A percentile compares a stretch with the other conserved stretches of the same genome.
These are phyloP conservation scores for Acanthopleura granulata DNA, from an alignment of 2,888 invertebrate species.

Conservation along the genomic window DNA sequence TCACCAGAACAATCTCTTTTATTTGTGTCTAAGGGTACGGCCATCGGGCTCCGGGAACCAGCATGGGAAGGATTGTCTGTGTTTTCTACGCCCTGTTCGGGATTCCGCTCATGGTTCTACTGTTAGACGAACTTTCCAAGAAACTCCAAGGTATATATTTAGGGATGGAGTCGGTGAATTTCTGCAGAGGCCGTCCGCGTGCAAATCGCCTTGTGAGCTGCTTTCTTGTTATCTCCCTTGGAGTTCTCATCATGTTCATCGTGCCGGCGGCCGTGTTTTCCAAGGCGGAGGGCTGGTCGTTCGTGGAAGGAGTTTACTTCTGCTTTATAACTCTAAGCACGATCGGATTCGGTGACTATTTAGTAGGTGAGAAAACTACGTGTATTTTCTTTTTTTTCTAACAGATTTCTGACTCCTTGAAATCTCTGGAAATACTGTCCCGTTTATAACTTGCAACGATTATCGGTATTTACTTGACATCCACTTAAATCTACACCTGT, in stretches of 20 bases:
- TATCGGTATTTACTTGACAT: no score
- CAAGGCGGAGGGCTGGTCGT: slow-evolving; percentile 54
- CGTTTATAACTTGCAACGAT: no score
- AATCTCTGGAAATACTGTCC: no score
- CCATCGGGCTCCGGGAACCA: slow-evolving; percentile 53
- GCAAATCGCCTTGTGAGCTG: slow-evolving; percentile 54
- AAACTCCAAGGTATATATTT: slow-evolving; percentile 43
- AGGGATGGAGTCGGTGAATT: slow-evolving; percentile 45
- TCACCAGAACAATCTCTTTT: no score
- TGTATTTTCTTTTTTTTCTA: no score
- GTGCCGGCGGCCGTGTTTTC: slow-evolving; percentile 49
- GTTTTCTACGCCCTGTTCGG: slow-evolving; percentile 58
- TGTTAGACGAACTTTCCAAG: slow-evolving; percentile 54
- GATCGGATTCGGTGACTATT: slow-evolving; percentile 58
- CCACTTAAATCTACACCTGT: no score
- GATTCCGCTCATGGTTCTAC: slow-evolving; percentile 55
- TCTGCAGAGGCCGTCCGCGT: slow-evolving; percentile 49
- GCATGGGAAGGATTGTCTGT: slow-evolving; percentile 48
- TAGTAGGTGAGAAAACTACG: slow-evolving; percentile 46
- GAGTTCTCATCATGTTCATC: slow-evolving; percentile 48
- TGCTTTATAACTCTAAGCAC: slow-evolving; percentile 58
- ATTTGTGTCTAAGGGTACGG: slow-evolving; percentile 48
- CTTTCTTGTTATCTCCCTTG: slow-evolving; percentile 47
- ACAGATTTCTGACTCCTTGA: no score
- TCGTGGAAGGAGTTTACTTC: slow-evolving; percentile 57